Evolutionary conservation across 1,140 invertebrate genomes (phyloP).

Genomic region (Pseudomyrmex gracilis): DNA sequence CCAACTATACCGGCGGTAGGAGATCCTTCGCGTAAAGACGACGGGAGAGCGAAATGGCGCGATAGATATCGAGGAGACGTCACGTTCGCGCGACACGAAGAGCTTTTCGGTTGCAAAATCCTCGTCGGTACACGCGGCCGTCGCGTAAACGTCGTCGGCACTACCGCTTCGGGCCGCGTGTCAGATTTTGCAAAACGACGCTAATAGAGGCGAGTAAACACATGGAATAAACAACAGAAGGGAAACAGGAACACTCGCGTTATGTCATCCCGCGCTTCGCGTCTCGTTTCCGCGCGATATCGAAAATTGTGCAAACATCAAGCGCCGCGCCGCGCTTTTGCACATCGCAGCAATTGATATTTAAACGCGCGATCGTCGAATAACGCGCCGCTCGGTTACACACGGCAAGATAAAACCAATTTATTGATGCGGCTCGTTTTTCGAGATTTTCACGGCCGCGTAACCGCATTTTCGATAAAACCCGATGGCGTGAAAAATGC

Average conservation of each 20-base stretch:
- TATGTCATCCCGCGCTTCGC: neutral
- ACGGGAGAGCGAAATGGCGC: neutral
- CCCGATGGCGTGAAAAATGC: slow-evolving; percentile 21
- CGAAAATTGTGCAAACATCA: neutral
- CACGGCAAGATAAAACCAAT: slow-evolving; percentile 10
- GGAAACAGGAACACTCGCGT: neutral
- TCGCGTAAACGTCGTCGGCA: too few relatives aligned
- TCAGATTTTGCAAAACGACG: neutral
- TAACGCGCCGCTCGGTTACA: slow-evolving; percentile 7
- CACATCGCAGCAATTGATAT: slow-evolving; percentile 1
- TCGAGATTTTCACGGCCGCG: neutral
- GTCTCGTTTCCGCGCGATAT: neutral
- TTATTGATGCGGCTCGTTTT: neutral
- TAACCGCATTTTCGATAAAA: slow-evolving; percentile 22
- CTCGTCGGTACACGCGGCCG: neutral
- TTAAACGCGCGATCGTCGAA: slow-evolving; percentile 18
- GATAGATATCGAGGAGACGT: slow-evolving; percentile 42
- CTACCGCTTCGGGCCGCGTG: neutral
- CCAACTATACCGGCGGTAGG: slow-evolving; percentile 37
- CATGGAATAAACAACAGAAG: neutral
- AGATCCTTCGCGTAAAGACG: neutral
- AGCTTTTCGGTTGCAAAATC: slow-evolving; percentile 12
- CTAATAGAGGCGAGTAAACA: slow-evolving; percentile 13
- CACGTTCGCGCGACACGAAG: slow-evolving; percentile 9
- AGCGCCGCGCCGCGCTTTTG: neutral